Evolutionary conservation across 2,797 vertebrate genomes (phyloP).

Genomic region (Sorex maritimensis): DNA sequence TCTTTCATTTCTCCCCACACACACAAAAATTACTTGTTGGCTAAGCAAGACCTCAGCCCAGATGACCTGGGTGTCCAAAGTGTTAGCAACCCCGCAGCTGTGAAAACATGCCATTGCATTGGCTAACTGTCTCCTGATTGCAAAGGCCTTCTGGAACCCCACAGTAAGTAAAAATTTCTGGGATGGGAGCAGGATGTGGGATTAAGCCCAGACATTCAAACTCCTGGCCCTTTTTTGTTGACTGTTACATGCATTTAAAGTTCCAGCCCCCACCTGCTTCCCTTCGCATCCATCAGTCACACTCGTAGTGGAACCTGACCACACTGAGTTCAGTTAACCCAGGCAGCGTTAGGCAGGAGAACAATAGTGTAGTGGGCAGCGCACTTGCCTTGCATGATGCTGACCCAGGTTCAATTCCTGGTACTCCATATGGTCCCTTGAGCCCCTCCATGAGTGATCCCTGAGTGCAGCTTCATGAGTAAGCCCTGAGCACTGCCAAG

Average conservation of each 20-base stretch:
- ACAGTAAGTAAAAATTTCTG: not conserved
- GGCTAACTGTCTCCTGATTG: not conserved
- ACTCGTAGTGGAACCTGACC: not conserved
- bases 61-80: not conserved
- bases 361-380: too few species aligned
- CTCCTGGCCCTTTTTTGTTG: not conserved
- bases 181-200: not conserved
- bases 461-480: too few species aligned
- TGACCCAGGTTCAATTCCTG: too few species aligned
- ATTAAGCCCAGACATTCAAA: not conserved
- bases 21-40: conserved; percentile 24
- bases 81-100: not conserved
- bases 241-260: not conserved
- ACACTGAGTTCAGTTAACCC: not conserved
- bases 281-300: not conserved
- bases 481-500: too few species aligned
- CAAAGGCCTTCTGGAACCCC: not conserved
- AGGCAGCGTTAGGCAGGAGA: not conserved
- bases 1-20: conserved; percentile 6
- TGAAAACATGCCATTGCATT: not conserved
- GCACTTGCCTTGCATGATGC: too few species aligned
- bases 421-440: too few species aligned
- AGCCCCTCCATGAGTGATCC: too few species aligned
- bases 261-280: not conserved
- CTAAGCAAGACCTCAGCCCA: not conserved